A percentile compares a stretch with the other conserved stretches of the same genome.
phyloP scores from a whole-genome alignment of 35 echinoderm and acorn worm species.

The Apostichopus californicus region DNA sequence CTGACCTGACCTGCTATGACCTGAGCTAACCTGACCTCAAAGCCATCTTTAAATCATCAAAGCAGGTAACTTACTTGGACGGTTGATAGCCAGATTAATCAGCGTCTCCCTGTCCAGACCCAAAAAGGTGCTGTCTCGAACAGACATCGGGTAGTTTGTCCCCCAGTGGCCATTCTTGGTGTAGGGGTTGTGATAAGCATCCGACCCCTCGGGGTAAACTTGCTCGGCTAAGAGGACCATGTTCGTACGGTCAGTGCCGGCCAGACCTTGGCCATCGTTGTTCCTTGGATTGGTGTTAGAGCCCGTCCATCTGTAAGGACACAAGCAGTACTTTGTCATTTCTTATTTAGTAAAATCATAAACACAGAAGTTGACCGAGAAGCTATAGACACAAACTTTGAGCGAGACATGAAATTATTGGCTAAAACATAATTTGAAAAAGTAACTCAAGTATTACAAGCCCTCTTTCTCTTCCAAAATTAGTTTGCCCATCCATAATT shows the following conservation, averaged over 20 bases:
- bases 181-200: conserved; percentile 76
- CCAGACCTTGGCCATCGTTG: conserved; percentile 95
- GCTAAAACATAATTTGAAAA: background rate
- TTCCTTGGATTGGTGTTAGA: conserved; percentile 98
- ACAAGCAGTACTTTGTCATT: too few species aligned
- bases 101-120: conserved; percentile 71
- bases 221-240: conserved; percentile 70
- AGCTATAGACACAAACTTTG: too few species aligned
- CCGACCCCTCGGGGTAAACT: conserved; percentile 68
- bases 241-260: conserved; percentile 89
- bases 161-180: conserved; percentile 88
- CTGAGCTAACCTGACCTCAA: too few species aligned
- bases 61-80: conserved; percentile 47
- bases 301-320: conserved; percentile 81
- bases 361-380: too few species aligned
- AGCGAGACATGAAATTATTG: too few species aligned
- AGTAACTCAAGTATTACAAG: background rate
- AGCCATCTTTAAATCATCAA: too few species aligned
- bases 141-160: conserved; percentile 75
- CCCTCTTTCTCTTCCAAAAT: too few species aligned
- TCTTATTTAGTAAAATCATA: too few species aligned
- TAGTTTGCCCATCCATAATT: too few species aligned
- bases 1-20: too few species aligned
- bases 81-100: conserved; percentile 76
- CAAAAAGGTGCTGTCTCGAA: conserved; percentile 70